Conservation (phyloP, 2,888 invertebrate species). For the Boloria selene region DNA sequence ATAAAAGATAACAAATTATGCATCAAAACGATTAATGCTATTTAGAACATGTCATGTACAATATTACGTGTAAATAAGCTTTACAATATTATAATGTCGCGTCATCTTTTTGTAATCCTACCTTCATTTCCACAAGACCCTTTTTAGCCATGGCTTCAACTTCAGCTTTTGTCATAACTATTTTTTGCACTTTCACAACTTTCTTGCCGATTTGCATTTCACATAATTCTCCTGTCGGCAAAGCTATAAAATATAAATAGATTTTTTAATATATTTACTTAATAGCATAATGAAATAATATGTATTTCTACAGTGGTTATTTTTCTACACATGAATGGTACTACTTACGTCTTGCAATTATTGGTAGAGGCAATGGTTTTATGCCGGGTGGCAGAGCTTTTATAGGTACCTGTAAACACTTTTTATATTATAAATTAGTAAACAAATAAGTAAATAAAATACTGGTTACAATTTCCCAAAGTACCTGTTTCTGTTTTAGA, state of each 20-base stretch:
- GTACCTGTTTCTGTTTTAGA: too few relatives aligned
- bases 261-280: neutral
- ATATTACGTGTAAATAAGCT: too few relatives aligned
- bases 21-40: too few relatives aligned
- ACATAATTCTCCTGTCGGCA: constrained; percentile 60
- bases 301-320: too few relatives aligned
- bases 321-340: neutral
- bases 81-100: too few relatives aligned
- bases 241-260: constrained; percentile 44
- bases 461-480: neutral
- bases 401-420: constrained; percentile 60
- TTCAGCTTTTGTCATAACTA: constrained; percentile 86
- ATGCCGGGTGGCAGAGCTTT: constrained; percentile 72
- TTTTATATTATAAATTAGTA: neutral
- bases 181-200: constrained; percentile 84
- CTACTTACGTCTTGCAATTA: constrained; percentile 62
- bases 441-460: constrained; percentile 1
- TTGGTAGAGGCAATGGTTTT: constrained; percentile 67
- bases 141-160: constrained; percentile 85
- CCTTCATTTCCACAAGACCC: constrained; percentile 85
- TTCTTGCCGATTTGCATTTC: constrained; percentile 84
- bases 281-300: too few relatives aligned
- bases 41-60: too few relatives aligned
- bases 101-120: constrained; percentile 36
- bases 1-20: too few relatives aligned